These are phyloP conservation scores for Conistra vaccinii DNA, from an alignment of 2,888 invertebrate species.

Conservation along the genomic window DNA sequence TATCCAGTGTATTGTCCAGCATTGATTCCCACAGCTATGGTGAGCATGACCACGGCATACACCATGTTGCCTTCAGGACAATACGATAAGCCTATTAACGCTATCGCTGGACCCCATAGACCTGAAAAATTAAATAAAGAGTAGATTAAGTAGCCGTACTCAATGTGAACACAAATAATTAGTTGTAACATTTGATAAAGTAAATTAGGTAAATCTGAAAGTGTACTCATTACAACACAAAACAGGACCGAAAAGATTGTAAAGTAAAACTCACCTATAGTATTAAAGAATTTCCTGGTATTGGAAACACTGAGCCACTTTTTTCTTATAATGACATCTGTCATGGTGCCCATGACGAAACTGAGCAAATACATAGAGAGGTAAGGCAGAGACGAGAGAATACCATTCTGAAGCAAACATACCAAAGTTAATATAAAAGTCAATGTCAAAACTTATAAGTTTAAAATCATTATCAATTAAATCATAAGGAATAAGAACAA, in stretches of 20 bases:
- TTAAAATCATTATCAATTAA: background rate
- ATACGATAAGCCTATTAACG: constrained; percentile 92
- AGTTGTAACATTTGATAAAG: background rate
- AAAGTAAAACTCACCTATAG: constrained; percentile 87
- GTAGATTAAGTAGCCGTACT: background rate
- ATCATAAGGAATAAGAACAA: background rate
- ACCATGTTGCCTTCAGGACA: constrained; percentile 85
- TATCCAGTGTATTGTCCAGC: constrained; percentile 88
- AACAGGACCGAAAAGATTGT: background rate
- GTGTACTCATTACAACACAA: background rate
- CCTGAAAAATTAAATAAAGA: constrained; percentile 66
- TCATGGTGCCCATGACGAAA: constrained; percentile 92
- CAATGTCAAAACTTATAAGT: no score
- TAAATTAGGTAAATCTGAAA: background rate
- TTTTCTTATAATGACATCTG: constrained; percentile 91
- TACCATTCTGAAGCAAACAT: constrained; percentile 90
- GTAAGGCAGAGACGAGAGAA: constrained; percentile 94
- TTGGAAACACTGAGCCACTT: constrained; percentile 87
- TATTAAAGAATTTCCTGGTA: constrained; percentile 93
- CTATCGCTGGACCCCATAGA: constrained; percentile 91
- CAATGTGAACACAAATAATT: background rate
- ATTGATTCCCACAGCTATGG: constrained; percentile 94
- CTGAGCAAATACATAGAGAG: constrained; percentile 93
- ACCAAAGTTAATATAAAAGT: background rate
- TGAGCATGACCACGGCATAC: constrained; percentile 92